These are phyloP conservation scores for Steatocranus sp. DNA, from an alignment of 2,797 vertebrate genomes.

Conservation along the genomic window DNA sequence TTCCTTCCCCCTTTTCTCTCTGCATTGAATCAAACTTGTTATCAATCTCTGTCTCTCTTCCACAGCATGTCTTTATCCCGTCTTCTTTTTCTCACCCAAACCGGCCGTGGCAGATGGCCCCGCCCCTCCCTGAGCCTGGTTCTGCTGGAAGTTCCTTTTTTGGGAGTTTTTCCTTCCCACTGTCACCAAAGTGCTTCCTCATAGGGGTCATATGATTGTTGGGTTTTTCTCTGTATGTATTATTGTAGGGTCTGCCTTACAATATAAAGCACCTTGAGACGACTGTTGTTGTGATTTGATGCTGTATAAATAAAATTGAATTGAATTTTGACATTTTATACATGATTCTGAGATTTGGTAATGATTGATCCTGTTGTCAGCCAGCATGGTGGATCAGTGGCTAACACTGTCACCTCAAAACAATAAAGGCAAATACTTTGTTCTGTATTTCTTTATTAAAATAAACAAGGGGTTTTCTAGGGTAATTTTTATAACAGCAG, in stretches of 20 bases:
- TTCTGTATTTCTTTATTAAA: not conserved
- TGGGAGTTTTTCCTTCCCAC: not conserved
- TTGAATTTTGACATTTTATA: not conserved
- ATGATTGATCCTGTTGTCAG: not conserved
- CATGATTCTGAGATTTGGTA: not conserved
- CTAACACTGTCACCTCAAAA: not conserved
- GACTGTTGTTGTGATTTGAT: fast-evolving
- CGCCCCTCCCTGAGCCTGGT: not conserved
- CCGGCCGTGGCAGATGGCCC: not conserved
- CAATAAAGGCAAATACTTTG: not conserved
- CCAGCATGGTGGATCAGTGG: fast-evolving
- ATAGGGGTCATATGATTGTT: fast-evolving
- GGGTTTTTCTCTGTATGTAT: fast-evolving
- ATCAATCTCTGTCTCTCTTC: fast-evolving
- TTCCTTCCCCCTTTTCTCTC: not conserved
- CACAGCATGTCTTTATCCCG: not conserved
- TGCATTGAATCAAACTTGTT: fast-evolving
- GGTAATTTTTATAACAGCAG: not conserved
- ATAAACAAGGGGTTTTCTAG: fast-evolving
- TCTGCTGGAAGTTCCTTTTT: fast-evolving
- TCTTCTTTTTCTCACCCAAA: fast-evolving
- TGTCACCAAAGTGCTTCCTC: fast-evolving
- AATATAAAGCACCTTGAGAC: fast-evolving
- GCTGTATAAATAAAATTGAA: fast-evolving
- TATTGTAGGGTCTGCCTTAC: fast-evolving